Evolutionary conservation across 2,888 invertebrate species (phyloP), one percentile per base, ranked within the genome.

Genomic region (Scaptomyza polygonia): DNA sequence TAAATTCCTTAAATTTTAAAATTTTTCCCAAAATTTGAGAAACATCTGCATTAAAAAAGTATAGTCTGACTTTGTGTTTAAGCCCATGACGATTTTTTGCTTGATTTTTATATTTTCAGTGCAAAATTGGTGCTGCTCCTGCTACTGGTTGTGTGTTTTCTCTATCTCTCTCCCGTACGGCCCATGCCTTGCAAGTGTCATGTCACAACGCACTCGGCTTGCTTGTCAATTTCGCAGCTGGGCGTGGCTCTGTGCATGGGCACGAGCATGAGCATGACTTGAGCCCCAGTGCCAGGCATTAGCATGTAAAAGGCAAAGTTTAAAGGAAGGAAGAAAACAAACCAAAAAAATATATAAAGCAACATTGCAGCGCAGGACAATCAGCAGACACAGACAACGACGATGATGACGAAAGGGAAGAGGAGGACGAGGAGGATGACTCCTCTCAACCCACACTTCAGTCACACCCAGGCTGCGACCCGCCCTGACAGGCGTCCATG

Each of bases 401-500:
- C 49, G 44, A 65, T 57, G 54, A 49, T 39, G 55, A 39, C 11
- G 34, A 43, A 29, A n/a, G 39, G 32, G 61, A 58, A 36, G 52
- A 40, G 61, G 63, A 45, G 52, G 59, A 14, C 6, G 14, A 36
- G 36, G 59, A 47, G 29, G 42, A 45, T 42, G 29, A 34, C 58
- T 34, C 42, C 29, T 18, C 29, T 16, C 16, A 55, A 30, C 34
- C 47, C 42, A 51, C 49, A 21, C 40, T 25, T 11, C 36, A 45
- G 54, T 25, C 66, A 66, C 76, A 67, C 72, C 61, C 65, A 59
- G 72, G 29, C 62, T 44, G 68, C 47, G 72, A 71, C 62, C 79
- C 76, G 82, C 82, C 86, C 80, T 92, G 92, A 91, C 92, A 91
- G 92, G 88, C 89, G 83, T 79, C 89, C 90, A 92, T 92, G 92